Percentiles rank a stretch among this genome's conserved stretches.
Evolutionary conservation across 2,113 vertebrate genomes (phyloP).

Genomic region (Menura novaehollandiae): DNA sequence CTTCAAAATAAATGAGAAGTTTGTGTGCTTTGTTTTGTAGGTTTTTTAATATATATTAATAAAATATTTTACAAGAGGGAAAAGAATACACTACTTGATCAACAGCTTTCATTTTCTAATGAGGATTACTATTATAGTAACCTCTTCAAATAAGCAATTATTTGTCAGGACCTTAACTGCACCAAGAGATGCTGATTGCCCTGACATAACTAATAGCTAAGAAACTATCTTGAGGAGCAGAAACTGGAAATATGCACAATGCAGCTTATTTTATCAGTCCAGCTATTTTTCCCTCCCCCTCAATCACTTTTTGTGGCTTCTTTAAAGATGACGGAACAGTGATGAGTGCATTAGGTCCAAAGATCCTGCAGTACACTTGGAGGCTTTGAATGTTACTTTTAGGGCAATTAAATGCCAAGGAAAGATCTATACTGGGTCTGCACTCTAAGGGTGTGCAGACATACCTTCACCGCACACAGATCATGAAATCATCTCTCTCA

Average conservation of each 20-base stretch:
- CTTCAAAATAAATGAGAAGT: not conserved
- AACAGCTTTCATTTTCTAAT: not conserved
- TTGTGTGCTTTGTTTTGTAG: not conserved
- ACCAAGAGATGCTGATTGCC: not conserved
- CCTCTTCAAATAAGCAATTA: not conserved
- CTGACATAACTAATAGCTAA: not conserved
- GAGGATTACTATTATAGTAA: not conserved
- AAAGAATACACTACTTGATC: not conserved
- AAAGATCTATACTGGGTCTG: not conserved
- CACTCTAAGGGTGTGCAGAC: not conserved
- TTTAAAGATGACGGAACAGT: not conserved
- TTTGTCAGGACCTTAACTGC: not conserved
- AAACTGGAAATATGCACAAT: not conserved
- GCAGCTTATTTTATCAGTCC: not conserved
- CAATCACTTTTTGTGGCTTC: not conserved
- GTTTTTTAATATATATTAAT: not conserved
- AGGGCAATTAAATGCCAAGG: not conserved
- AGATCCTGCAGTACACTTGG: not conserved
- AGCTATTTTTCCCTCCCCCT: not conserved
- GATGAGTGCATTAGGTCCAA: not conserved
- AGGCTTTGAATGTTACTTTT: not conserved
- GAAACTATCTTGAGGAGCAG: not conserved
- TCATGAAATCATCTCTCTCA: not conserved
- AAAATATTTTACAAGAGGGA: not conserved
- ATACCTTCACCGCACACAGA: not conserved